These are phyloP conservation scores for Pogonognathellus flavescens DNA, from an alignment of 1,140 invertebrate species.

Conservation along the genomic window DNA sequence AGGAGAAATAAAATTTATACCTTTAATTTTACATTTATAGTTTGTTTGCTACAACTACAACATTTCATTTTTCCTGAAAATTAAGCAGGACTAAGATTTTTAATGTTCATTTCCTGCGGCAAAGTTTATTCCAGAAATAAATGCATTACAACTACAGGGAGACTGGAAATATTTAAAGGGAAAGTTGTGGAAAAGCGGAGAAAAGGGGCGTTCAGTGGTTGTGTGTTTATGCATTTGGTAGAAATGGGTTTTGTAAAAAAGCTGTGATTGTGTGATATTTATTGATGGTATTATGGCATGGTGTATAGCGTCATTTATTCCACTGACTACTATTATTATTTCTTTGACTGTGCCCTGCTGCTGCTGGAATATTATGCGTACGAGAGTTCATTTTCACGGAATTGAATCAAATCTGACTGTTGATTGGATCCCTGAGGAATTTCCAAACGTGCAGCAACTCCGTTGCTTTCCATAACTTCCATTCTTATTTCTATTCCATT, in stretches of 20 bases:
- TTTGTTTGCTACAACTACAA: too few species aligned
- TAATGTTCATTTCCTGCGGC: too few species aligned
- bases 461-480: slow-evolving; percentile 10
- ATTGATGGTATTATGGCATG: slow-evolving; percentile 5
- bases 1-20: too few species aligned
- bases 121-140: too few species aligned
- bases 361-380: slow-evolving; percentile 6
- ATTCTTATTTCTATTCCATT: not conserved
- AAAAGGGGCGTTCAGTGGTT: not conserved
- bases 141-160: too few species aligned
- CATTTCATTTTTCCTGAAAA: too few species aligned
- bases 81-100: too few species aligned
- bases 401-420: slow-evolving; percentile 51
- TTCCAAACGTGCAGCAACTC: not conserved
- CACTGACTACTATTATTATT: not conserved
- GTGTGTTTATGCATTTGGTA: not conserved
- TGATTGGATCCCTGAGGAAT: slow-evolving; percentile 60
- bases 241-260: slow-evolving; percentile 1
- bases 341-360: not conserved
- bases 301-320: slow-evolving; percentile 45
- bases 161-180: too few species aligned
- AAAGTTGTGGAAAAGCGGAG: too few species aligned
- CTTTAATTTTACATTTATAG: too few species aligned
- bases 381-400: slow-evolving; percentile 13
- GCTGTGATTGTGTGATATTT: slow-evolving; percentile 1